Percentiles rank a stretch among this genome's conserved stretches.
phyloP scores from a whole-genome alignment of 35 echinoderm and acorn worm genomes.

The Lytechinus variegatus region DNA sequence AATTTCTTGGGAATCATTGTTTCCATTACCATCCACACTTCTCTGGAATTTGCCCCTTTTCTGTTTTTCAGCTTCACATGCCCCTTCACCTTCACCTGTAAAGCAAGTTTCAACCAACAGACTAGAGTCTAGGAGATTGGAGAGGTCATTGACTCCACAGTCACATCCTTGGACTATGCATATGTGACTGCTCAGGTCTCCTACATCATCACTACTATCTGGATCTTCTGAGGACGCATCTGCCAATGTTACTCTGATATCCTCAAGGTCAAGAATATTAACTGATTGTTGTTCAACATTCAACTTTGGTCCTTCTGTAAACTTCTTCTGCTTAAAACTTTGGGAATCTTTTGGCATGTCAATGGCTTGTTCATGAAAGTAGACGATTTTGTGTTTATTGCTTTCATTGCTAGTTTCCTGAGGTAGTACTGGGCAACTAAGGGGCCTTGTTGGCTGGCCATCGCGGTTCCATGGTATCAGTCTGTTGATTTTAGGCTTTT shows the following conservation, averaged over 20 bases:
- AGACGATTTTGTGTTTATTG: not conserved
- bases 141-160: not conserved
- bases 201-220: not conserved
- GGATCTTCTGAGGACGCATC: not conserved
- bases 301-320: not conserved
- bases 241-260: not conserved
- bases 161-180: slow-evolving; percentile 28
- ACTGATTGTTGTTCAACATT: not conserved
- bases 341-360: not conserved
- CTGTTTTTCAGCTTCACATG: not conserved
- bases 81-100: not conserved
- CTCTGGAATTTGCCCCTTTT: not conserved
- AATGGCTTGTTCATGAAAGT: slow-evolving; percentile 36
- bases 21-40: not conserved
- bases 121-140: slow-evolving; percentile 34
- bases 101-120: slow-evolving; percentile 43
- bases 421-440: slow-evolving; percentile 38
- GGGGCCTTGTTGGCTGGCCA: slow-evolving; percentile 27
- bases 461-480: slow-evolving; percentile 7
- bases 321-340: not conserved
- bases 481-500: not conserved
- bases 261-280: not conserved
- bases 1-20: not conserved
- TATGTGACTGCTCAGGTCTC: slow-evolving; percentile 10
- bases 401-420: not conserved